A percentile compares a stretch with the other conserved stretches of the same genome.
Evolutionary conservation across 2,797 vertebrate species (phyloP).

Genomic region (Coregonus sp.): DNA sequence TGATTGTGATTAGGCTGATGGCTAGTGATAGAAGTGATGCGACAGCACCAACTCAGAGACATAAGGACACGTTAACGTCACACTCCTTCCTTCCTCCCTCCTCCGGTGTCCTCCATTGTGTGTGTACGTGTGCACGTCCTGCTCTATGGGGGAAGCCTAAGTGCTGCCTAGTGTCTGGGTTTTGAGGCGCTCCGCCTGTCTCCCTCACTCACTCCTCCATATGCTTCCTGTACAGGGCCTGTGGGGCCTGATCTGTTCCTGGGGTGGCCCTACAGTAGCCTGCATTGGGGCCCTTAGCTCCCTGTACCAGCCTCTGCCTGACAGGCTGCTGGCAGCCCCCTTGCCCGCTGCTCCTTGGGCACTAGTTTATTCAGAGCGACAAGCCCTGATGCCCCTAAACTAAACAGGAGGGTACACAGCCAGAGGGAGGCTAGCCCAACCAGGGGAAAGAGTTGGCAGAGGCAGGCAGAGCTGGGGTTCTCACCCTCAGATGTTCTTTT

Average conservation of each 20-base stretch:
- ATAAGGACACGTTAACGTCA: background rate
- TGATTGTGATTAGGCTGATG: constrained; percentile 12
- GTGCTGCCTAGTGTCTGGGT: background rate
- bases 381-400: constrained; percentile 44
- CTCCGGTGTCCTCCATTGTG: background rate
- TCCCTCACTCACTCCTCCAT: constrained; percentile 24
- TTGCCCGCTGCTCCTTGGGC: constrained; percentile 23
- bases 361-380: constrained; percentile 55
- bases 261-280: constrained; percentile 11
- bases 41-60: constrained; percentile 12
- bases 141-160: background rate
- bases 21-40: constrained; percentile 2
- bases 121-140: background rate
- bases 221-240: constrained; percentile 19
- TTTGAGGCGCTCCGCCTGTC: constrained; percentile 7
- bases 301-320: constrained; percentile 9
- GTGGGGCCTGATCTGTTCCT: constrained; percentile 8
- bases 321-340: constrained; percentile 16
- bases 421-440: constrained; percentile 15
- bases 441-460: background rate
- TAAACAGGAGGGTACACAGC: constrained; percentile 41
- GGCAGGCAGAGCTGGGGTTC: constrained; percentile 41
- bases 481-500: constrained; percentile 65
- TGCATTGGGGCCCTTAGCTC: background rate
- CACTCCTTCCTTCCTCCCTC: background rate